These are phyloP conservation scores for Endotricha flammealis DNA, from an alignment of 2,888 invertebrate species.

Conservation along the genomic window DNA sequence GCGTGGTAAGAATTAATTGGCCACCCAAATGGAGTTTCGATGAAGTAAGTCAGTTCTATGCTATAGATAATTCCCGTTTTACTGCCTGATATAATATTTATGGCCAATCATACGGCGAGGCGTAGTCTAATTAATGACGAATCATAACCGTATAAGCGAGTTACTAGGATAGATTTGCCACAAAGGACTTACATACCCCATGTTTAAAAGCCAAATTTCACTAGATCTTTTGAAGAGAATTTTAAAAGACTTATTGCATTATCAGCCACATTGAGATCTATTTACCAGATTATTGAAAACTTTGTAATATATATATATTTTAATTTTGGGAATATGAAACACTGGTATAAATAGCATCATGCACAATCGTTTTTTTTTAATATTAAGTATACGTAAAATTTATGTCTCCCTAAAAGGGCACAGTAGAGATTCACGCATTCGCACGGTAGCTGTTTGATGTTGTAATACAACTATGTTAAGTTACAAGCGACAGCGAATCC, in stretches of 20 bases:
- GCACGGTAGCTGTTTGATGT: conserved; percentile 33
- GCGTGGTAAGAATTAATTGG: conserved; percentile 56
- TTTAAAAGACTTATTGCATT: too few relatives aligned
- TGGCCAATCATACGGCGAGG: conserved; percentile 5
- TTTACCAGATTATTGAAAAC: too few relatives aligned
- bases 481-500: conserved; percentile 19
- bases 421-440: conserved; percentile 30
- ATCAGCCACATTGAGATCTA: too few relatives aligned
- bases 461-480: conserved; percentile 19
- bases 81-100: conserved; percentile 5
- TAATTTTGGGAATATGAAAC: background rate
- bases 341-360: conserved; percentile 15
- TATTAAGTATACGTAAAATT: conserved; percentile 30
- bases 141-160: background rate
- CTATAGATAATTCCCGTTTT: conserved; percentile 3
- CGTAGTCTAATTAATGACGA: background rate
- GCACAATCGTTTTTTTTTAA: conserved; percentile 26
- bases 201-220: too few relatives aligned
- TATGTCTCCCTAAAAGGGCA: conserved; percentile 36
- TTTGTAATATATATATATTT: too few relatives aligned
- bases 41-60: conserved; percentile 3
- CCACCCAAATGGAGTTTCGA: conserved; percentile 31
- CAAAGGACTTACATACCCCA: too few relatives aligned
- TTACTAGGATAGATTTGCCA: too few relatives aligned
- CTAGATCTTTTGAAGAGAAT: too few relatives aligned